These are phyloP conservation scores for Campylomormyrus tamandua DNA, from an alignment of 2,113 vertebrate species.

Conservation along the genomic window DNA sequence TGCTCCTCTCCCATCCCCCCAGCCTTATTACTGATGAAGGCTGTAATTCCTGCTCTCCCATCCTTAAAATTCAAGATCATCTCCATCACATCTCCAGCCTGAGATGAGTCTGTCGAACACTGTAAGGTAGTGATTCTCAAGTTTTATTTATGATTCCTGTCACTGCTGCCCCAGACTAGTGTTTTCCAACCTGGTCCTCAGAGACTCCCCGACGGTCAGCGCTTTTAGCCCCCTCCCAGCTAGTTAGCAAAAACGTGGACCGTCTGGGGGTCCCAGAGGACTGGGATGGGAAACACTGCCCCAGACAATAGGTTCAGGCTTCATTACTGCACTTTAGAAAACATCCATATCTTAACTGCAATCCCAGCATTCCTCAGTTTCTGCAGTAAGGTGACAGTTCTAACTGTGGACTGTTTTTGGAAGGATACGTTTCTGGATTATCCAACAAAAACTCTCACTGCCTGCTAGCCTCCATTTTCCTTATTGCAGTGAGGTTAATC, in stretches of 20 bases:
- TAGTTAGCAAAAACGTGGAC: neutral
- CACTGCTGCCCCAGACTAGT: neutral
- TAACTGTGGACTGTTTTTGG: neutral
- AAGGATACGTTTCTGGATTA: neutral
- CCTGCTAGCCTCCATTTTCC: neutral
- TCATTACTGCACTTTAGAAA: neutral
- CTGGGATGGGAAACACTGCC: neutral
- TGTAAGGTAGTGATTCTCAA: neutral
- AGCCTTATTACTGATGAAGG: neutral
- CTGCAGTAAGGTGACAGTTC: neutral
- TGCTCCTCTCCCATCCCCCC: neutral
- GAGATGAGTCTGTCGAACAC: neutral
- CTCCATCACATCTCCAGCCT: neutral
- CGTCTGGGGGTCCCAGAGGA: neutral
- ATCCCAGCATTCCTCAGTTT: neutral
- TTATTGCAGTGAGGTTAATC: conserved; percentile 20
- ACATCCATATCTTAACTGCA: neutral
- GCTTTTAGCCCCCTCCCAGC: neutral
- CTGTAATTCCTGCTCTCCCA: neutral
- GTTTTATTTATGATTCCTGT: neutral
- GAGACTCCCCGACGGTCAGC: neutral
- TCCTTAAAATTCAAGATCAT: neutral
- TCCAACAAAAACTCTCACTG: neutral
- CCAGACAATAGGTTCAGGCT: neutral
- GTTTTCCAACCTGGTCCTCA: neutral